Evolutionary conservation across 2,888 invertebrate species (phyloP), one percentile per base, ranked within the genome.

Genomic region (Trissolcus japonicus): DNA sequence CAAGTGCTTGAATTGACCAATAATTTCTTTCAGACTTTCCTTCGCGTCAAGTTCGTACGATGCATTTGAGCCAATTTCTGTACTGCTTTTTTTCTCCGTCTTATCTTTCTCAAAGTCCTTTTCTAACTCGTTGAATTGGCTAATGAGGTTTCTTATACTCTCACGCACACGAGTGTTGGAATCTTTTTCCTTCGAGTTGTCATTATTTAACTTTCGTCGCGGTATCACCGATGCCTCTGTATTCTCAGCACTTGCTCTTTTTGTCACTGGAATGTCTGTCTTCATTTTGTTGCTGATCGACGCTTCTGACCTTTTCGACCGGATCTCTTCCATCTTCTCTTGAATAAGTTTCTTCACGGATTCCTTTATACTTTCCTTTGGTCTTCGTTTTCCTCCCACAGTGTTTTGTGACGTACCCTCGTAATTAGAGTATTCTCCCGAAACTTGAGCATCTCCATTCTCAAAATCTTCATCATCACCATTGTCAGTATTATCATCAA

Each of bases 301-400:
- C 7, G 29, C 7, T 1, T 74, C 74, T 7, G 41, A 74, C 56
- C 67, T 73, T 84, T 90, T 91, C 2, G 90, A 90, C 83, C 91
- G 91, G 72, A 90, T 90, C 69, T 91, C 91, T 79, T 90, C 91
- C 82, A 91, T 89, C 87, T 91, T 92, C 81, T 91, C 85, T 79
- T 86, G 85, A 53, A 88, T 87, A 13, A 87, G 78, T 80, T 86
- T 86, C 66, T 84, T 87, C 9, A 87, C 84, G 7, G 84, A 83
- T 78, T 86, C 83, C 76, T 86, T 87, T 57, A 85, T 73, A 57
- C 80, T 82, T 60, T 60, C 76, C 35, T 76, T 78, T 3, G 53
- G n/a, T 62, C 76, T 76, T n/a, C 9, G 11, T 59, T 66, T 72
- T 41, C 17, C 16, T 55, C 73, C 59, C 2, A 21, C 14, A 14